These are phyloP conservation scores for Auanema sp. DNA, from an alignment of 2,888 invertebrate species.

Conservation along the genomic window DNA sequence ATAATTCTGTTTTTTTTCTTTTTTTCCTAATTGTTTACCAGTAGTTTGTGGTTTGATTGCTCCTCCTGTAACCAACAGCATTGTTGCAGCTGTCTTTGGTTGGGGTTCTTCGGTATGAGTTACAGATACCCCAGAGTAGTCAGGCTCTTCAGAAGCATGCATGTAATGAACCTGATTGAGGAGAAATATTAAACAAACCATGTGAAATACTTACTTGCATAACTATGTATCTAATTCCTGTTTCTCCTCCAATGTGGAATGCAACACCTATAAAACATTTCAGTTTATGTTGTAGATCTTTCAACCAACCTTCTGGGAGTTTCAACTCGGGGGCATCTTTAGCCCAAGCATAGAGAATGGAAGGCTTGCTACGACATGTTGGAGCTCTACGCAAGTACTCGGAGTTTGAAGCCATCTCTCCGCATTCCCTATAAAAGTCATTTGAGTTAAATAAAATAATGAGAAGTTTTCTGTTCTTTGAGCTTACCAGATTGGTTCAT, in stretches of 20 bases:
- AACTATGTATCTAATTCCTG: slow-evolving; percentile 83
- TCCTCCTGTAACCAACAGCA: slow-evolving; percentile 85
- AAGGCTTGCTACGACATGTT: slow-evolving; percentile 75
- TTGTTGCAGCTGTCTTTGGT: slow-evolving; percentile 85
- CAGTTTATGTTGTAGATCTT: neutral
- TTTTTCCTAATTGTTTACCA: slow-evolving; percentile 17
- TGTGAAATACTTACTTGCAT: slow-evolving; percentile 74
- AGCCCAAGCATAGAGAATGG: slow-evolving; percentile 88
- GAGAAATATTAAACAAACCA: neutral
- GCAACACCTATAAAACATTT: slow-evolving; percentile 71
- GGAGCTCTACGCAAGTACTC: slow-evolving; percentile 69
- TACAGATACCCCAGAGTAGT: slow-evolving; percentile 35
- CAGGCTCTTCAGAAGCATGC: slow-evolving; percentile 30
- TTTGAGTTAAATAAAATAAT: neutral
- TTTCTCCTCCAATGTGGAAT: slow-evolving; percentile 83
- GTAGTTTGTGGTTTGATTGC: slow-evolving; percentile 68
- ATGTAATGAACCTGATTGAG: slow-evolving; percentile 34
- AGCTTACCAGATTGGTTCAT: slow-evolving; percentile 76
- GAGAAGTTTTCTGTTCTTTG: neutral
- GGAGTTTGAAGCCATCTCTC: slow-evolving; percentile 78
- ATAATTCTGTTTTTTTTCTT: neutral
- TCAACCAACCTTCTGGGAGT: slow-evolving; percentile 74
- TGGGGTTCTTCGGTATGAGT: slow-evolving; percentile 50
- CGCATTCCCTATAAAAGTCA: slow-evolving; percentile 76
- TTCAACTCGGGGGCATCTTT: slow-evolving; percentile 81